phyloP scores from a whole-genome alignment of 2,113 vertebrate genomes.

The Hemibagrus wyckioides region DNA sequence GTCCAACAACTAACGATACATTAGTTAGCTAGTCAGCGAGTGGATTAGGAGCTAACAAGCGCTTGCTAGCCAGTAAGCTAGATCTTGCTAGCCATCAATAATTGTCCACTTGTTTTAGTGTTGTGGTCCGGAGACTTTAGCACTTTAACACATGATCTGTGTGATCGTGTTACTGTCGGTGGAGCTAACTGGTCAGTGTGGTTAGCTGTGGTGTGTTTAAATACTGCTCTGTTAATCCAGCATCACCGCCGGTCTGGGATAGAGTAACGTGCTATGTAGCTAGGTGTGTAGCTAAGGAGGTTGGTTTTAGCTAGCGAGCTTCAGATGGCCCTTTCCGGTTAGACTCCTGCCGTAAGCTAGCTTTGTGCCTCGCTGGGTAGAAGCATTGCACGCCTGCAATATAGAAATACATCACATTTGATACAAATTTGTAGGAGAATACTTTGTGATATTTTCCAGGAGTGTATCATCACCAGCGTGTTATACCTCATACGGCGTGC shows the following conservation, averaged over 20 bases:
- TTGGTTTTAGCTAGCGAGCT: constrained; percentile 9
- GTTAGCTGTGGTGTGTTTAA: background rate
- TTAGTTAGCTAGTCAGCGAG: constrained; percentile 37
- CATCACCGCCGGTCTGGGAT: background rate
- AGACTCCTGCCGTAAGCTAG: background rate
- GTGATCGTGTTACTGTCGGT: background rate
- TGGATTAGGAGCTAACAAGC: constrained; percentile 20
- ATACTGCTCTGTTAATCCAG: background rate
- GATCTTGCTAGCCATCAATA: background rate
- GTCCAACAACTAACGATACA: constrained; percentile 32
- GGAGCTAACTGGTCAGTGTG: background rate
- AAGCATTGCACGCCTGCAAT: background rate
- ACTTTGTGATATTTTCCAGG: background rate
- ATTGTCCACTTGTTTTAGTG: background rate
- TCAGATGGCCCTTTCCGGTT: background rate
- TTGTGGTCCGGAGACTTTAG: background rate
- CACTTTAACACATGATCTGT: background rate
- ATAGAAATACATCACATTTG: background rate
- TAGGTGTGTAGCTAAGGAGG: background rate
- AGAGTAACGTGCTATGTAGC: background rate
- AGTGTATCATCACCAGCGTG: background rate
- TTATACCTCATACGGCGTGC: background rate
- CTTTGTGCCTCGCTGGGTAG: background rate
- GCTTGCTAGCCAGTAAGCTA: constrained; percentile 21
- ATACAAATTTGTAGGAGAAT: background rate